Percentiles rank a stretch among this genome's conserved stretches.
phyloP scores from a whole-genome alignment of 2,888 invertebrate genomes.

The Acanthococcus lagerstroemiae region DNA sequence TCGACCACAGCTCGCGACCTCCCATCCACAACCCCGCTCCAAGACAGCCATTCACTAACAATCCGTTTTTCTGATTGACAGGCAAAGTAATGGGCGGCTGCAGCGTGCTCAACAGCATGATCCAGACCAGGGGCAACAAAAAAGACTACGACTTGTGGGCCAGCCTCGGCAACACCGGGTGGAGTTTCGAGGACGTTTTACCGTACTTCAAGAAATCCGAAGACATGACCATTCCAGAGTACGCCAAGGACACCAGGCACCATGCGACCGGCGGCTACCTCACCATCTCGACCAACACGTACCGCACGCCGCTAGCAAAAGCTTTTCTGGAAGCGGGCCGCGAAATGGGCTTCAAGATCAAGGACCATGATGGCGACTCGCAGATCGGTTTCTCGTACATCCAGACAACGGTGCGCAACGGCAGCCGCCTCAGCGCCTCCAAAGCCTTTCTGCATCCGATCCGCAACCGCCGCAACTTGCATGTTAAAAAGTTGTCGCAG shows the following conservation, averaged over 20 bases:
- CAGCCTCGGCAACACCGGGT: constrained; percentile 50
- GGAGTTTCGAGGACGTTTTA: constrained; percentile 38
- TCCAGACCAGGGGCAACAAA: constrained; percentile 59
- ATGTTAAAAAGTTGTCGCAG: constrained; percentile 50
- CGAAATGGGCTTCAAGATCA: constrained; percentile 34
- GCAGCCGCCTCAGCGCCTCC: constrained; percentile 54
- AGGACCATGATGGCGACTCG: constrained; percentile 34
- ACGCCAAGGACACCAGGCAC: constrained; percentile 33
- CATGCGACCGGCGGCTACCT: constrained; percentile 37
- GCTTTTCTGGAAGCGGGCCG: constrained; percentile 34
- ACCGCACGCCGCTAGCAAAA: constrained; percentile 33
- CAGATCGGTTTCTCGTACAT: constrained; percentile 24
- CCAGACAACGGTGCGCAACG: constrained; percentile 35
- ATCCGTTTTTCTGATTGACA: neutral
- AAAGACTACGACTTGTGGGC: constrained; percentile 70
- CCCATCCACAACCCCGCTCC: too few relatives aligned
- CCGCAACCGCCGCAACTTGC: constrained; percentile 51
- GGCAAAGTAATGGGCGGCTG: constrained; percentile 76
- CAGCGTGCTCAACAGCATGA: constrained; percentile 70
- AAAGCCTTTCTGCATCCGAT: constrained; percentile 56
- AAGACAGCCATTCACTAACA: too few relatives aligned
- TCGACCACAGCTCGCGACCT: too few relatives aligned
- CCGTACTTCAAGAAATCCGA: constrained; percentile 41
- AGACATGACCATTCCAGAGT: constrained; percentile 37
- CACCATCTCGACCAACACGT: constrained; percentile 35